Base-by-base conservation (phyloP, 92 coral and sea anemone species). In the Porites evermanni region DNA sequence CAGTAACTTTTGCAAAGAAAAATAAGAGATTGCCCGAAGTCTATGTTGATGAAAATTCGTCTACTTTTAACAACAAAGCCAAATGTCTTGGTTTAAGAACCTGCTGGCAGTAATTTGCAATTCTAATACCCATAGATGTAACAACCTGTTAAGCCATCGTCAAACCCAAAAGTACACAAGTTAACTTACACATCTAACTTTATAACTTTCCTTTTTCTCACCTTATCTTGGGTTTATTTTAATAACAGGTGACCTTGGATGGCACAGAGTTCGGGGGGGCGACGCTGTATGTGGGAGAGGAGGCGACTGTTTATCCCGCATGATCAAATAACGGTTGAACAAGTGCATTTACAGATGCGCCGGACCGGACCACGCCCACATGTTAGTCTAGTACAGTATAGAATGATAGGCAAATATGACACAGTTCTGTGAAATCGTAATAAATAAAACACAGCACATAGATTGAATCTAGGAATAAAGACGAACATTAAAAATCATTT, bases 401-500 rank as follows among this genome's bases (percentile, higher is more conserved):
- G 14, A 4, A 14, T 50, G 9, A 6, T 10, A 47, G 14, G 8
- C 1, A 14, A 19, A 7, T 8, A 58, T 23, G 80, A 76, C 23
- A 2, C 13, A 14, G 58, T 19, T 1, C 53, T 14, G 21, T 50
- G 18, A 47, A 21, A 76, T 29, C 47, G 5, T 38, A 38, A 38
- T 38, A 38, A 38, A 38, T 52, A 76, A 29, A 76, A 20, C 24
- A 18, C 8, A 6, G 17, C 53, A 52, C 14, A 21, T 76, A 23
- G 23, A 76, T 56, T 8, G 14, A 24, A 26, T 16, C 13, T 18
- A 72, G 58, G 54, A 76, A 76, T 76, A 58, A 76, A 52, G 58
- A 76, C 26, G 80, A 56, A 44, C 80, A 76, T 29, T 76, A 29
- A 75, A 75, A 76, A 76, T 10, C 13, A 75, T 11, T 32, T 6